Conservation (phyloP, 2,113 vertebrate genomes). For the Epinephelus fuscoguttatus region DNA sequence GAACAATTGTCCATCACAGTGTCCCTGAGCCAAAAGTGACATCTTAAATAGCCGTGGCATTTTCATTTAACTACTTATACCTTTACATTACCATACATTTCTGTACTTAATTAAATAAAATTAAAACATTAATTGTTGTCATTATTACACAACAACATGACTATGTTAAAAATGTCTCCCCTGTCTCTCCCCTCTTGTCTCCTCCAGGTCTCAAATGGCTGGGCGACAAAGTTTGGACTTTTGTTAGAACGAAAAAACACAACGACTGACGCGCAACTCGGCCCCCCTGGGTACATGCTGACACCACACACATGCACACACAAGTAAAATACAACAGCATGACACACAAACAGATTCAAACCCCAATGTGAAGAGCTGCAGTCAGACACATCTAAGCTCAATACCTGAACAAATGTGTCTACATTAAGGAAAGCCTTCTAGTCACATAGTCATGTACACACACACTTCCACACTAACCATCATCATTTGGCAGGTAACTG, state of each 20-base stretch:
- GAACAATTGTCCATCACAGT: no score
- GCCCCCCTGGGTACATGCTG: conserved; percentile 85
- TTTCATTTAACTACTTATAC: not conserved
- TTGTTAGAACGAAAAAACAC: conserved; percentile 92
- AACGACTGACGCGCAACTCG: conserved; percentile 87
- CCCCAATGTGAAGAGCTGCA: not conserved
- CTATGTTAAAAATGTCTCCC: not conserved
- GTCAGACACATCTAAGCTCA: not conserved
- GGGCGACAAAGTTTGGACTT: conserved; percentile 95
- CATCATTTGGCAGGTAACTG: not conserved
- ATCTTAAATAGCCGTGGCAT: not conserved
- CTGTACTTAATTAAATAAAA: not conserved
- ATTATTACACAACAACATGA: not conserved
- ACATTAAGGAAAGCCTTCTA: not conserved
- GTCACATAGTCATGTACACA: not conserved
- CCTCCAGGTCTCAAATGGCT: conserved; percentile 91
- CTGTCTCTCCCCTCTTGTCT: not conserved
- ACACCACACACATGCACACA: not conserved
- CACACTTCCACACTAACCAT: not conserved
- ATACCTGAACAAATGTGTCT: not conserved
- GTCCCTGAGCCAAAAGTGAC: no score
- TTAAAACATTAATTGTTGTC: not conserved
- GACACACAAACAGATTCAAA: not conserved
- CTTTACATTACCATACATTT: not conserved
- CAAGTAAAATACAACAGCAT: not conserved